These are phyloP conservation scores for Lethrus apterus DNA, from an alignment of 1,140 invertebrate species.

Conservation along the genomic window DNA sequence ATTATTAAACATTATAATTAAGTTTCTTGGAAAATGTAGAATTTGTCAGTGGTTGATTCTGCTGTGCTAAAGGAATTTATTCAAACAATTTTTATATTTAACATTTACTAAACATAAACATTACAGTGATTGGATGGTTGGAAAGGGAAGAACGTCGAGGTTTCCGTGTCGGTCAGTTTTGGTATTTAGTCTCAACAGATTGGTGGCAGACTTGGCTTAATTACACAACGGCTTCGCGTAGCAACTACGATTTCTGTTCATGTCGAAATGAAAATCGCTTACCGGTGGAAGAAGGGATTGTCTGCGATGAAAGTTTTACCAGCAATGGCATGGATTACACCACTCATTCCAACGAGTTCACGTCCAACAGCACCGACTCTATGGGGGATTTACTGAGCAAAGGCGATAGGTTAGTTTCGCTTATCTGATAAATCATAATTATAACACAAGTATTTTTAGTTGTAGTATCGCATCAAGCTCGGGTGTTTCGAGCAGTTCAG, in stretches of 20 bases:
- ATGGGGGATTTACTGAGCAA: slow-evolving; percentile 50
- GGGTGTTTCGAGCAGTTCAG: slow-evolving; percentile 46
- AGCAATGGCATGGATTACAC: slow-evolving; percentile 49
- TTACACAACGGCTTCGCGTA: slow-evolving; percentile 51
- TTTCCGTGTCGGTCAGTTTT: slow-evolving; percentile 70
- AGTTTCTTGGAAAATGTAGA: too few relatives aligned
- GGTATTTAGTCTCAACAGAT: slow-evolving; percentile 74
- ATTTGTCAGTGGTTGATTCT: too few relatives aligned
- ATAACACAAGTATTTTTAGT: slow-evolving; percentile 38
- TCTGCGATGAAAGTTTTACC: slow-evolving; percentile 57
- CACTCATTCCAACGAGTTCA: slow-evolving; percentile 34
- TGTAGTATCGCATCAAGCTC: slow-evolving; percentile 51
- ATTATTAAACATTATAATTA: too few relatives aligned
- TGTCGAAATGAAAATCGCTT: slow-evolving; percentile 32
- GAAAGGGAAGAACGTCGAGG: slow-evolving; percentile 65
- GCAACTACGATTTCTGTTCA: slow-evolving; percentile 35
- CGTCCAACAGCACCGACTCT: slow-evolving; percentile 46
- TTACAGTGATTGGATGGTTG: slow-evolving; percentile 66
- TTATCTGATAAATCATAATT: not conserved
- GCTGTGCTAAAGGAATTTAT: too few relatives aligned
- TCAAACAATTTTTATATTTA: too few relatives aligned
- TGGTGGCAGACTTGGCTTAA: slow-evolving; percentile 78
- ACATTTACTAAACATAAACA: too few relatives aligned
- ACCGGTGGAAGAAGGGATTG: slow-evolving; percentile 50
- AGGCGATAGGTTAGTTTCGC: slow-evolving; percentile 44